Percentiles rank a stretch among this genome's conserved stretches.
Evolutionary conservation across 2,797 vertebrate genomes (phyloP).

Genomic region (Pitangus sulphuratus): DNA sequence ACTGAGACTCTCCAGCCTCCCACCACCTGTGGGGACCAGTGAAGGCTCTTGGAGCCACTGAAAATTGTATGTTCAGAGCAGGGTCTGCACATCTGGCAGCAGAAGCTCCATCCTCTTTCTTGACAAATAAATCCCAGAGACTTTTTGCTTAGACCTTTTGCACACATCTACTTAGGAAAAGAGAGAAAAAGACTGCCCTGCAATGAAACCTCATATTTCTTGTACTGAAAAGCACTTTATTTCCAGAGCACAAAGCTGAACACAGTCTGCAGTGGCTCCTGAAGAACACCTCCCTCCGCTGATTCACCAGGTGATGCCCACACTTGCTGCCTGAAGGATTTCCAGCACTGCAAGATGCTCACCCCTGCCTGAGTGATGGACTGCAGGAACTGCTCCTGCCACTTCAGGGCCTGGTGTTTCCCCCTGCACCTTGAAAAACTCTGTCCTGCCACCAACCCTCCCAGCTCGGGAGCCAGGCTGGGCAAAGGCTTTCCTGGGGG

Average conservation of each 20-base stretch:
- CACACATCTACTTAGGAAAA: constrained; percentile 1
- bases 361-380: background rate
- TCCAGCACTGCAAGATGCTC: background rate
- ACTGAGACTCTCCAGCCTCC: background rate
- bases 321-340: background rate
- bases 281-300: background rate
- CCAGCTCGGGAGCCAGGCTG: background rate
- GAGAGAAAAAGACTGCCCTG: background rate
- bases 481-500: background rate
- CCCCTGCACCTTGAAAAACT: background rate
- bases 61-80: background rate
- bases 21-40: accelerated
- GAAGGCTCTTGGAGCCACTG: background rate
- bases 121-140: background rate
- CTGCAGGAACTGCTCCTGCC: background rate
- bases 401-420: background rate
- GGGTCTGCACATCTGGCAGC: background rate
- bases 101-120: background rate
- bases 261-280: background rate
- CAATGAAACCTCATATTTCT: background rate
- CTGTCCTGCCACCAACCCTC: background rate
- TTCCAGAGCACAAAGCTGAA: background rate
- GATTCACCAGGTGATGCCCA: background rate
- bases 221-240: background rate
- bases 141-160: background rate